These are phyloP conservation scores for Theristus sp. DNA, from an alignment of 2,888 invertebrate species.

Conservation along the genomic window DNA sequence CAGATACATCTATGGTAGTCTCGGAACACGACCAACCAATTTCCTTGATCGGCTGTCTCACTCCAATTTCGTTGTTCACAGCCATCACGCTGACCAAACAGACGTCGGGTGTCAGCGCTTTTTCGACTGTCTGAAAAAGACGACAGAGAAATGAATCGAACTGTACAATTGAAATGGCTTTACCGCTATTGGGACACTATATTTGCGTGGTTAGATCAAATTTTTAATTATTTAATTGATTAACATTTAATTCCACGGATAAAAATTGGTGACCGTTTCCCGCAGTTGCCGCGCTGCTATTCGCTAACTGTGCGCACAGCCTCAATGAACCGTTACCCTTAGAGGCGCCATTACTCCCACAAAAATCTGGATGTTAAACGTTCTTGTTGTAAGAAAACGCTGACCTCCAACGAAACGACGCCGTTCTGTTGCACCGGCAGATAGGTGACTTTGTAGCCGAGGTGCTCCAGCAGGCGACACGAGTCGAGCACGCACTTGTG, in stretches of 20 bases:
- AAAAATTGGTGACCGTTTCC: background rate
- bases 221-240: background rate
- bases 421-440: conserved; percentile 66
- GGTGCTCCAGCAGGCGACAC: conserved; percentile 75
- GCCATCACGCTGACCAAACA: conserved; percentile 86
- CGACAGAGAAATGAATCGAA: background rate
- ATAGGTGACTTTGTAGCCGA: conserved; percentile 86
- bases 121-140: conserved; percentile 45
- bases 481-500: conserved; percentile 98
- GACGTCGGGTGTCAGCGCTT: conserved; percentile 67
- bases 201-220: no score
- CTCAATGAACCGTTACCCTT: no score
- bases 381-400: no score
- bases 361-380: no score
- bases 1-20: background rate
- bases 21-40: conserved; percentile 46
- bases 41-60: conserved; percentile 70
- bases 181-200: no score
- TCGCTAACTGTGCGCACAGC: no score
- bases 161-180: no score
- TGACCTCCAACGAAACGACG: conserved; percentile 52
- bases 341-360: no score
- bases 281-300: no score
- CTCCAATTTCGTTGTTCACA: conserved; percentile 97
- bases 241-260: background rate